These are phyloP conservation scores for Muscidifurax raptorellus DNA, from an alignment of 1,140 invertebrate species.

Conservation along the genomic window DNA sequence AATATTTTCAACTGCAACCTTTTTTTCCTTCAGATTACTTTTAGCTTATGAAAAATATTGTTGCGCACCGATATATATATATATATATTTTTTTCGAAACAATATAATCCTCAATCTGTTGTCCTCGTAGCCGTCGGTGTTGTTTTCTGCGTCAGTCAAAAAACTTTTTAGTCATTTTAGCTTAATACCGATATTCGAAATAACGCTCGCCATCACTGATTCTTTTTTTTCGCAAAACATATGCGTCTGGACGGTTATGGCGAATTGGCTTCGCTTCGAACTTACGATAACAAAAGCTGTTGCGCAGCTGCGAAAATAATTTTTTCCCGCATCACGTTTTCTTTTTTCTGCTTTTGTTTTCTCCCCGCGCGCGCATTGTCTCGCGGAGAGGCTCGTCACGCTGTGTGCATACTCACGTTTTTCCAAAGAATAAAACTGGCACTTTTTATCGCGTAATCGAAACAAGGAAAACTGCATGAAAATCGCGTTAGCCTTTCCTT, in stretches of 20 bases:
- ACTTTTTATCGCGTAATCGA: slow-evolving; percentile 5
- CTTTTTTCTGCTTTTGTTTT: slow-evolving; percentile 24
- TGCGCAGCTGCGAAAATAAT: neutral
- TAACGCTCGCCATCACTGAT: neutral
- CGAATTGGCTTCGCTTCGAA: neutral
- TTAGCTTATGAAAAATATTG: too few relatives aligned
- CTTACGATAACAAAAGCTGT: slow-evolving; percentile 24
- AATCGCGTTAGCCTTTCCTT: neutral
- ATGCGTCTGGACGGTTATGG: neutral
- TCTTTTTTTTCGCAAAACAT: neutral
- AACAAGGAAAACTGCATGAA: neutral
- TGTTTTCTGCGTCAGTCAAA: neutral
- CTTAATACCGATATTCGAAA: neutral
- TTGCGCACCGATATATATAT: too few relatives aligned
- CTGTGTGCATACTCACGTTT: too few relatives aligned
- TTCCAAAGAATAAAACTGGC: neutral
- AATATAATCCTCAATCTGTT: too few relatives aligned
- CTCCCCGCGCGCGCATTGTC: neutral
- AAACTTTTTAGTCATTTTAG: neutral
- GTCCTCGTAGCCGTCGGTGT: too few relatives aligned
- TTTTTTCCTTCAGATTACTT: too few relatives aligned
- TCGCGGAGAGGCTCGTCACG: neutral
- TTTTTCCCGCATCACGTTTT: neutral
- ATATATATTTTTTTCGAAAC: too few relatives aligned
- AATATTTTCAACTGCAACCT: too few relatives aligned